Evolutionary conservation across 2,888 invertebrate species (phyloP).

Genomic region (Drosophila seclusa): DNA sequence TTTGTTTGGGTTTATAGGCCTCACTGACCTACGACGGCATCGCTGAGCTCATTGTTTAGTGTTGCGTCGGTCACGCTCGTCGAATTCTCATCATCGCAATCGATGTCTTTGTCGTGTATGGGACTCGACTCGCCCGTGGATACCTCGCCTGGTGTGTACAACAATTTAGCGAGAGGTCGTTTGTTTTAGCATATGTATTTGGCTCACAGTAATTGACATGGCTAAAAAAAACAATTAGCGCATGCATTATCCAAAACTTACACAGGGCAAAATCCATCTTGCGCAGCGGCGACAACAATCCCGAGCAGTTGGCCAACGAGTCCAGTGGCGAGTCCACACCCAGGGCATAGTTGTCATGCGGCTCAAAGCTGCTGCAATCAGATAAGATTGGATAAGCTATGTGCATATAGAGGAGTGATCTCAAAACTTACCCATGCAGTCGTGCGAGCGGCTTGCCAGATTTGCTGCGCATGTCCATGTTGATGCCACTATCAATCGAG

Average conservation of each 20-base stretch:
- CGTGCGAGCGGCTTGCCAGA: conserved; percentile 85
- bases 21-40: conserved; percentile 85
- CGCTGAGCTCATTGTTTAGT: conserved; percentile 78
- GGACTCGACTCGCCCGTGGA: conserved; percentile 85
- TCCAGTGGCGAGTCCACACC: conserved; percentile 85
- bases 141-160: conserved; percentile 83
- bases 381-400: not conserved
- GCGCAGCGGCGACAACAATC: conserved; percentile 86
- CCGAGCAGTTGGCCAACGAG: conserved; percentile 75
- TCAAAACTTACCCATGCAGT: conserved; percentile 76
- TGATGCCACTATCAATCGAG: conserved; percentile 92
- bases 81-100: conserved; percentile 82
- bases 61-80: conserved; percentile 83
- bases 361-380: conserved; percentile 77
- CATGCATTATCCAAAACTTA: conserved; percentile 86
- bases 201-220: conserved; percentile 14
- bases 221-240: conserved; percentile 22
- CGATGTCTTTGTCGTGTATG: conserved; percentile 83
- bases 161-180: conserved; percentile 45
- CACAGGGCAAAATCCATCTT: conserved; percentile 94
- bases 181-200: conserved; percentile 40
- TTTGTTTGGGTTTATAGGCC: conserved; percentile 20
- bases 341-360: conserved; percentile 85
- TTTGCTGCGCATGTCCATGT: conserved; percentile 87
- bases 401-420: too few relatives aligned